phyloP scores from a whole-genome alignment of 2,113 vertebrate species.

The Pyrgilauda ruficollis region DNA sequence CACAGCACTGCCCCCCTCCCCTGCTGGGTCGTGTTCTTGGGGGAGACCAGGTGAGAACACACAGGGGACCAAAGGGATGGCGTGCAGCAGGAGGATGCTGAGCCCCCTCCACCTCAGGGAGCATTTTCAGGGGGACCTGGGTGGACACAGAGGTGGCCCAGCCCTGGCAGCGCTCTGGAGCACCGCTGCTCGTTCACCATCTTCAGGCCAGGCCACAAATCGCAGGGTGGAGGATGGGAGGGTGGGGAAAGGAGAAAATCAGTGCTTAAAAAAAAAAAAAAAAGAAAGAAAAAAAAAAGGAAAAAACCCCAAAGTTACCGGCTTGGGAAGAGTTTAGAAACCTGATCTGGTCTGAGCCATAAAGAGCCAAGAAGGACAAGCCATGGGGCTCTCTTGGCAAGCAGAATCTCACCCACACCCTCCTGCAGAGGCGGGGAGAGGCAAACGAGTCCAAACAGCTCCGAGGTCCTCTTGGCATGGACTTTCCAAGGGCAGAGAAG shows the following conservation, averaged over 20 bases:
- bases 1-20: not conserved
- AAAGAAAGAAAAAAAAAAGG: not conserved
- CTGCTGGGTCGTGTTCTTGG: not conserved
- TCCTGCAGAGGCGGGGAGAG: not conserved
- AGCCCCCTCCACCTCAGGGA: fast-evolving
- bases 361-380: not conserved
- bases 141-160: not conserved
- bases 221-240: slow-evolving; percentile 32
- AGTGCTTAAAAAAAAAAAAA: not conserved
- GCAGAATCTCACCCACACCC: not conserved
- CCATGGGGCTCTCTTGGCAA: not conserved
- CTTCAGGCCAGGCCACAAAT: slow-evolving; percentile 58
- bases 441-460: not conserved
- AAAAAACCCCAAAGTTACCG: not conserved
- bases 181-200: slow-evolving; percentile 1
- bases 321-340: slow-evolving; percentile 10
- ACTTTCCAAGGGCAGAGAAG: not conserved
- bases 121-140: fast-evolving
- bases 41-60: not conserved
- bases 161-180: not conserved
- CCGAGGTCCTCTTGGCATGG: not conserved
- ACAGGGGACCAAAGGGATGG: fast-evolving
- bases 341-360: not conserved
- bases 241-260: slow-evolving; percentile 7
- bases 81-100: not conserved